Evolutionary conservation across 2,888 invertebrate genomes (phyloP).

Genomic region (Eilema caniola): DNA sequence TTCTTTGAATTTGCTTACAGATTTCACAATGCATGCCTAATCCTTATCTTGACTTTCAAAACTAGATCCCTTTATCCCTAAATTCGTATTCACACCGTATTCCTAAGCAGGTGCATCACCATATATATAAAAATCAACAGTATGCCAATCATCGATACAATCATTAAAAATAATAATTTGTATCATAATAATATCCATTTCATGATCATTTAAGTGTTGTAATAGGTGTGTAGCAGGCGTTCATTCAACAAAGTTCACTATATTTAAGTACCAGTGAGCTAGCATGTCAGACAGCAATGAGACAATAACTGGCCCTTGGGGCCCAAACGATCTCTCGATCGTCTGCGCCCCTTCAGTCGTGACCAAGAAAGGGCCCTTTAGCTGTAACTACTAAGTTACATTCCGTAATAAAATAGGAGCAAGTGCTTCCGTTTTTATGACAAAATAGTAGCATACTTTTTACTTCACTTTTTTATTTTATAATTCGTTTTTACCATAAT

Average conservation of each 20-base stretch:
- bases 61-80: not conserved
- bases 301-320: slow-evolving; percentile 77
- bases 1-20: not conserved
- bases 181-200: not conserved
- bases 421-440: slow-evolving; percentile 12
- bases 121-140: not conserved
- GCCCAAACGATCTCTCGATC: slow-evolving; percentile 60
- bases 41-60: not conserved
- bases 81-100: not conserved
- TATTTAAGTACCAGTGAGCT: slow-evolving; percentile 45
- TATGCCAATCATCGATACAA: not conserved
- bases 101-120: not conserved
- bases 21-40: not conserved
- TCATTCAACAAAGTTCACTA: not conserved
- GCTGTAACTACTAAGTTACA: slow-evolving; percentile 36
- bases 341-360: slow-evolving; percentile 63
- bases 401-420: slow-evolving; percentile 11
- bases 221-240: not conserved
- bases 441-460: not conserved
- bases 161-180: not conserved
- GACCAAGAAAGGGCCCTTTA: slow-evolving; percentile 36
- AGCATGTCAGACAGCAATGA: slow-evolving; percentile 59
- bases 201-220: not conserved
- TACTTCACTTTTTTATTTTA: not conserved
- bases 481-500: not conserved